Base-by-base conservation (phyloP, 1,140 invertebrate genomes). In the Heliconius melpomene region DNA sequence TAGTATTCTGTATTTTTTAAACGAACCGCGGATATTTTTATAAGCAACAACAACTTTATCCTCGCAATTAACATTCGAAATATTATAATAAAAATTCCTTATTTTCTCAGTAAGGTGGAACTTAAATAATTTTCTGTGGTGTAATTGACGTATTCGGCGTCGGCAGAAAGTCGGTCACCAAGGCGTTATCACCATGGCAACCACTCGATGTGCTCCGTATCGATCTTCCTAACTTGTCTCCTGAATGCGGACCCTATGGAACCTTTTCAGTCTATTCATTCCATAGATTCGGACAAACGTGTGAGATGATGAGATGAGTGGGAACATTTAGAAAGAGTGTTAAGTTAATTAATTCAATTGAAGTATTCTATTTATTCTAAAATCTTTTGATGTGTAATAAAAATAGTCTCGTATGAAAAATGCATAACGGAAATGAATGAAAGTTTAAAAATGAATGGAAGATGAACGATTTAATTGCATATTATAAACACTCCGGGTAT, bases 101-200 rank as follows among this genome's bases (percentile, higher is more conserved):
- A 20, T 52, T 66, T 29, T 26, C 26, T 16, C 29, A 26, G 23
- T 57, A 57, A 29, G 60, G 11, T 66, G 26, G 26, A 66, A 26
- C 60, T 66, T 66, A 76, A 76, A 76, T 66, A 76, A 76, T 66
- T 66, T 60, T 75, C 29, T 23, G 54, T 66, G 50, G 54, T 40
- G 71, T 46, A 72, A 78, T 46, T 72, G 70, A 72, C 36, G 46
- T 52, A 80, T 77, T 77, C 75, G 74, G 75, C 60, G 79, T 76
- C 75, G 77, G 54, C 74, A 23, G 78, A 77, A 80, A 82, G 78
- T 83, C 78, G 77, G 82, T 75, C 84, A 84, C 79, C 72, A 79
- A 85, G 80, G 79, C 74, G 80, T 77, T 79, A 80, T 87, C 82
- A 57, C 86, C 82, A 87, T 86, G 86, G 86, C 52, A 86, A 87